Evolutionary conservation across 92 coral and sea anemone genomes (phyloP).

Genomic region (Virgularia gustaviana): DNA sequence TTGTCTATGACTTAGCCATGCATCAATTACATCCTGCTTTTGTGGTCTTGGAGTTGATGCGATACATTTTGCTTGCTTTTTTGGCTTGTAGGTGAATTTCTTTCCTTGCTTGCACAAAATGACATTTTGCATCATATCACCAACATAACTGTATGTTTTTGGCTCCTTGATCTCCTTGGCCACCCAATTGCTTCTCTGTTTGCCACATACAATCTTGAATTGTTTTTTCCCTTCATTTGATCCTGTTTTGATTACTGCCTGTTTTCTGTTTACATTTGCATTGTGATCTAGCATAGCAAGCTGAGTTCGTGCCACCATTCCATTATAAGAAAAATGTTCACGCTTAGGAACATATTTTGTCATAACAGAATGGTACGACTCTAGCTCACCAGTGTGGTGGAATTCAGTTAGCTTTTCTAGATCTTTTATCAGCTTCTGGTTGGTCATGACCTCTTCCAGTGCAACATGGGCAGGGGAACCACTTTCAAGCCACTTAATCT

Average conservation of each 20-base stretch:
- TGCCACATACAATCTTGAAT: conserved; percentile 6
- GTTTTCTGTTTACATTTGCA: conserved; percentile 17
- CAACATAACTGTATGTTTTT: neutral
- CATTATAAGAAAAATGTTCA: conserved; percentile 46
- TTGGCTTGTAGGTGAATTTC: neutral
- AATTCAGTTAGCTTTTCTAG: conserved; percentile 54
- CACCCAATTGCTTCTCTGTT: conserved; percentile 4
- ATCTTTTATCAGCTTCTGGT: conserved; percentile 52
- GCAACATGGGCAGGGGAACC: conserved; percentile 48
- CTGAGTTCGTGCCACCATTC: conserved; percentile 54
- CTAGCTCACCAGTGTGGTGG: conserved; percentile 56
- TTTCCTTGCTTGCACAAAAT: neutral
- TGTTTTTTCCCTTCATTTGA: neutral
- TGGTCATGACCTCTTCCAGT: conserved; percentile 53
- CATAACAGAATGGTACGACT: conserved; percentile 57
- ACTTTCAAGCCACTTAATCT: conserved; percentile 44
- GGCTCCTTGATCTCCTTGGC: neutral
- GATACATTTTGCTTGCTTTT: neutral
- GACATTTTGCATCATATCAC: conserved; percentile 1
- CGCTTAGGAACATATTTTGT: conserved; percentile 59
- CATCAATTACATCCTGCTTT: neutral
- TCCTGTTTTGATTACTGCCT: conserved; percentile 2
- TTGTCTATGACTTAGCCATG: too few species aligned
- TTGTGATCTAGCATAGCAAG: conserved; percentile 62
- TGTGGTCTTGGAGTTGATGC: neutral